These are phyloP conservation scores for Paelopatides confundens DNA, from an alignment of 53 echinoderm and acorn worm genomes.

Conservation along the genomic window DNA sequence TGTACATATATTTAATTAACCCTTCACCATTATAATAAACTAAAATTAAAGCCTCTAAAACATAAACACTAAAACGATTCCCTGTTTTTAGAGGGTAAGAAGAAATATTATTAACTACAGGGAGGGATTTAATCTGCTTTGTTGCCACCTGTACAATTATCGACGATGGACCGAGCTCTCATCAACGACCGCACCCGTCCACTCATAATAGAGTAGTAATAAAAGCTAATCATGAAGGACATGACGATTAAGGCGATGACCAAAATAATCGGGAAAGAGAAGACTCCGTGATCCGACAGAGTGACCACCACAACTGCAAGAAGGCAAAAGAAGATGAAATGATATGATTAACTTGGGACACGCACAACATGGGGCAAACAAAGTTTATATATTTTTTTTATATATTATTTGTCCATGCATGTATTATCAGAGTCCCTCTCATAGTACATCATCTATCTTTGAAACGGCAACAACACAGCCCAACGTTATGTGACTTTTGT, in stretches of 20 bases:
- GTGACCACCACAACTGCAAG: slow-evolving; percentile 78
- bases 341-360: no score
- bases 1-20: no score
- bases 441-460: no score
- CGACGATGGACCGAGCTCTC: slow-evolving; percentile 60
- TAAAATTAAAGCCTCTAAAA: no score
- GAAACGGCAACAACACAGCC: no score
- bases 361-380: no score
- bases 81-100: neutral
- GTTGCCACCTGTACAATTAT: slow-evolving; percentile 43
- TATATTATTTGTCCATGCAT: no score
- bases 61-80: neutral
- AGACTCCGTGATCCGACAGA: slow-evolving; percentile 51
- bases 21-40: no score
- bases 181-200: slow-evolving; percentile 72
- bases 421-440: no score
- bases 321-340: neutral
- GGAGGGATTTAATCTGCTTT: slow-evolving; percentile 20
- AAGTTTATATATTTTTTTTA: no score
- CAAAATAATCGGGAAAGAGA: slow-evolving; percentile 75
- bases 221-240: slow-evolving; percentile 76
- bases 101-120: no score
- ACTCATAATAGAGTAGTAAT: slow-evolving; percentile 84
- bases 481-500: no score
- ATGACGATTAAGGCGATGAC: slow-evolving; percentile 74